Percentiles rank a stretch among this genome's conserved stretches.
These are phyloP conservation scores for Diplosoma virens DNA, from an alignment of 23 tunicate species.

Conservation along the genomic window DNA sequence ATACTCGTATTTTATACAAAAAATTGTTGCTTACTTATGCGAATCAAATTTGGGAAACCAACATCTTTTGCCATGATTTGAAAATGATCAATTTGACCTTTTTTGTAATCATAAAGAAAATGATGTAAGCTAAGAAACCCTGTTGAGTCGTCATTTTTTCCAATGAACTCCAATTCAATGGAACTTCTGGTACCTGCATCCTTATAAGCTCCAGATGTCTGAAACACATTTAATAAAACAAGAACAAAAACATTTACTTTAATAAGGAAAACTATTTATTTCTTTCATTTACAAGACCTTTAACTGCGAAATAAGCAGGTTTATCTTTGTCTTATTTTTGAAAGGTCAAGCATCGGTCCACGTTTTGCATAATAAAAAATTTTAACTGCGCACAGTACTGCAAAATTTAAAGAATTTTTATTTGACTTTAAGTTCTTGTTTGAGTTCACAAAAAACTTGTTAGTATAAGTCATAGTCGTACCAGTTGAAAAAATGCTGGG, in stretches of 20 bases:
- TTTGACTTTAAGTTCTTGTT: too few species aligned
- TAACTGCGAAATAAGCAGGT: too few species aligned
- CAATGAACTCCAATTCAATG: not conserved
- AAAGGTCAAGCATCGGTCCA: too few species aligned
- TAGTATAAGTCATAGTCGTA: too few species aligned
- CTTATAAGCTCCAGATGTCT: not conserved
- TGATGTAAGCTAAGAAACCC: not conserved
- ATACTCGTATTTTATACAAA: too few species aligned
- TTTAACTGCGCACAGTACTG: too few species aligned
- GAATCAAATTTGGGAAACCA: not conserved
- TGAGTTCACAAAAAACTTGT: too few species aligned
- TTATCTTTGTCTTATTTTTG: too few species aligned
- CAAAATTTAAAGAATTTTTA: too few species aligned
- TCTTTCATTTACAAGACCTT: not conserved
- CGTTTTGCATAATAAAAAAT: too few species aligned
- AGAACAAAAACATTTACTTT: not conserved
- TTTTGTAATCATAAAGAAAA: not conserved
- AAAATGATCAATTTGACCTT: not conserved
- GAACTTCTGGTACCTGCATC: not conserved
- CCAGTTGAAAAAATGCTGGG: too few species aligned
- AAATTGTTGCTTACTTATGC: slow-evolving; percentile 18
- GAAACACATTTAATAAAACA: not conserved
- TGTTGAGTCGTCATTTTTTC: not conserved
- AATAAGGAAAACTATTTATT: not conserved
- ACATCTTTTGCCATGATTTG: not conserved